A percentile compares a stretch with the other conserved stretches of the same genome.
Conservation (phyloP, 2,888 invertebrate genomes). For the Orgyia antiqua region DNA sequence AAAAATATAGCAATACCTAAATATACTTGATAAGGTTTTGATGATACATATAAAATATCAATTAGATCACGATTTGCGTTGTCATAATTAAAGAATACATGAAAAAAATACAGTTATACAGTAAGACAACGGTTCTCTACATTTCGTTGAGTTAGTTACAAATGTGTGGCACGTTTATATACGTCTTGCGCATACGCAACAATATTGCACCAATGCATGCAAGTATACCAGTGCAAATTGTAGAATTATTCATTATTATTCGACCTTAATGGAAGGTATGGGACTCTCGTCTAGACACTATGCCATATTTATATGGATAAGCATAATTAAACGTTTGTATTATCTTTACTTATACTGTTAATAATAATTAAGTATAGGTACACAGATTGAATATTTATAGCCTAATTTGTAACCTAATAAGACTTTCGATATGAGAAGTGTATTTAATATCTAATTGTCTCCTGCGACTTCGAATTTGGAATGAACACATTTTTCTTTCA, state of each 20-base stretch:
- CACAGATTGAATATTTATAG: slow-evolving; percentile 21
- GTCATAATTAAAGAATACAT: slow-evolving; percentile 20
- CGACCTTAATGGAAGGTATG: slow-evolving; percentile 32
- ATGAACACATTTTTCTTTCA: too few species aligned
- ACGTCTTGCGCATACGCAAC: slow-evolving; percentile 41
- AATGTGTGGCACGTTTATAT: slow-evolving; percentile 41
- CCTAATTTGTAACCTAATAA: too few species aligned
- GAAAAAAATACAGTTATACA: slow-evolving; percentile 42
- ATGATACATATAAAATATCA: too few species aligned
- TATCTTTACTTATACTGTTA: slow-evolving; percentile 21
- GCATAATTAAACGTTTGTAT: slow-evolving; percentile 21
- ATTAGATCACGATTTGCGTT: slow-evolving; percentile 17
- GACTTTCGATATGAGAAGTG: too few species aligned
- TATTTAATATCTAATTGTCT: too few species aligned
- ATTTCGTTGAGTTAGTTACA: slow-evolving; percentile 25
- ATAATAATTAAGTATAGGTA: slow-evolving; percentile 18
- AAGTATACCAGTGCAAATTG: slow-evolving; percentile 41
- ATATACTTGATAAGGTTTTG: too few species aligned
- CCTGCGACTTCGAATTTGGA: too few species aligned
- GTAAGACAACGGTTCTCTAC: slow-evolving; percentile 34
- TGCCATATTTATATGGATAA: slow-evolving; percentile 31
- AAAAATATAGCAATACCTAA: too few species aligned
- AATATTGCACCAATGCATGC: slow-evolving; percentile 40
- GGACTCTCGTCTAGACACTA: slow-evolving; percentile 28
- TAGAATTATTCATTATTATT: slow-evolving; percentile 49